Evolutionary conservation across 1,140 invertebrate genomes (phyloP).

Genomic region (Aphis gossypii): DNA sequence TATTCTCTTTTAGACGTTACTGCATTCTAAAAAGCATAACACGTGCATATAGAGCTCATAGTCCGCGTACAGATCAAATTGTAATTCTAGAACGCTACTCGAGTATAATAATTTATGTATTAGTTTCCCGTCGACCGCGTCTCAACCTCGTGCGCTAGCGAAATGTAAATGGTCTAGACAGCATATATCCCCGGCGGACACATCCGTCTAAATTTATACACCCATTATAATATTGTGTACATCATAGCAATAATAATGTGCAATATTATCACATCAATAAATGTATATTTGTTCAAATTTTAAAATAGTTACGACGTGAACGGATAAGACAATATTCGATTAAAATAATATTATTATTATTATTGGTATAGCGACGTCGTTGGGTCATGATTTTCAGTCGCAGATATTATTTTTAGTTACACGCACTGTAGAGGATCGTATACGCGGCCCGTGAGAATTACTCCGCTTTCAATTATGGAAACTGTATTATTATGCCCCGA

Average conservation of each 20-base stretch:
- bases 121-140: neutral
- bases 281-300: neutral
- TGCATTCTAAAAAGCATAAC: neutral
- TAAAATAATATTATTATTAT: neutral
- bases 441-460: neutral
- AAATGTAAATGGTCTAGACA: neutral
- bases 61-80: neutral
- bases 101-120: constrained; percentile 15
- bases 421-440: neutral
- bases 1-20: neutral
- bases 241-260: neutral
- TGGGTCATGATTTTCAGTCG: neutral
- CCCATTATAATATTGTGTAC: neutral
- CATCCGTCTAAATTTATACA: neutral
- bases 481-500: neutral
- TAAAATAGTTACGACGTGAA: neutral
- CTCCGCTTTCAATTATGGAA: neutral
- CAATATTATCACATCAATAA: neutral
- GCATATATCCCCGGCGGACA: neutral
- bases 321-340: neutral
- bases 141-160: neutral
- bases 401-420: neutral
- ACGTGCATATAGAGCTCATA: neutral
- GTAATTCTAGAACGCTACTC: neutral
- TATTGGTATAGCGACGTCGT: neutral